Percentiles rank a stretch among this genome's conserved stretches.
Evolutionary conservation across 1,140 invertebrate species (phyloP).

Genomic region (Anastatus disparis): DNA sequence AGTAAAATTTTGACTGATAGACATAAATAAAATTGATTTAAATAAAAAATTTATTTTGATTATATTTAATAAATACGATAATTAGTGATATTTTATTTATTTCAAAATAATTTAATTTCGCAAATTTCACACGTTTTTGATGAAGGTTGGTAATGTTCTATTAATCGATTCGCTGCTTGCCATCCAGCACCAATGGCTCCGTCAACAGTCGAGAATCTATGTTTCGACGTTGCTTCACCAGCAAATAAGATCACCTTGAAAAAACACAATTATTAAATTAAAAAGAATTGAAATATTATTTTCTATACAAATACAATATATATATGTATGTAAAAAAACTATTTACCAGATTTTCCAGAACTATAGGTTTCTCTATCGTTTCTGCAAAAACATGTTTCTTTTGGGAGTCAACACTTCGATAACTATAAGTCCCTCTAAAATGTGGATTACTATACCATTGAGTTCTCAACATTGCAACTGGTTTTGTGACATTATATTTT

Average conservation of each 20-base stretch:
- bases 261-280: too few relatives aligned
- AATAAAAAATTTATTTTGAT: too few relatives aligned
- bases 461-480: conserved; percentile 64
- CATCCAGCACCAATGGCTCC: conserved; percentile 80
- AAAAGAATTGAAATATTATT: too few relatives aligned
- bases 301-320: too few relatives aligned
- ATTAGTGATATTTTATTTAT: too few relatives aligned
- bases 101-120: too few relatives aligned
- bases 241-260: too few relatives aligned
- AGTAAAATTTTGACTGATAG: too few relatives aligned
- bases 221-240: conserved; percentile 72
- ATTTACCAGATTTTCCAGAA: conserved; percentile 44
- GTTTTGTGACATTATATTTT: conserved; percentile 65
- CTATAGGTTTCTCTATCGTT: conserved; percentile 47
- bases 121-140: too few relatives aligned
- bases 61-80: too few relatives aligned
- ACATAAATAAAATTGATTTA: too few relatives aligned
- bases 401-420: conserved; percentile 68
- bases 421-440: conserved; percentile 77
- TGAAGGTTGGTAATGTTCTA: conserved; percentile 52
- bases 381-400: conserved; percentile 7
- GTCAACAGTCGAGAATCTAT: conserved; percentile 79
- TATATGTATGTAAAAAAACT: too few relatives aligned
- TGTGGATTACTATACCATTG: conserved; percentile 76
- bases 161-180: conserved; percentile 75